Base-by-base conservation (phyloP, 2,888 invertebrate genomes). In the Tipula confusa region DNA sequence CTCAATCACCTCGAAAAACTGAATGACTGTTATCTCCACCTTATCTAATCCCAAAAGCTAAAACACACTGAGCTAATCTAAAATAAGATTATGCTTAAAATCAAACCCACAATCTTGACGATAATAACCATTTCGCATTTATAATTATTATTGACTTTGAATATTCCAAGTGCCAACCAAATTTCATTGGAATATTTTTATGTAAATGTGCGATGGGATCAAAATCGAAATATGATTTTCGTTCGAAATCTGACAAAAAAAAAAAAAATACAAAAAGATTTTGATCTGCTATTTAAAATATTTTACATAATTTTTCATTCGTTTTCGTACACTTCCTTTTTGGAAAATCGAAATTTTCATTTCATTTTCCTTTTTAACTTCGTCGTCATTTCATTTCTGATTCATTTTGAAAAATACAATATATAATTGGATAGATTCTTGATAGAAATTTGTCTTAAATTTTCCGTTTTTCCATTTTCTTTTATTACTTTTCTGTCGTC, bases 361-460 rank as follows among this genome's bases (percentile, higher is more conserved):
- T 48, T 48, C 48, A 9, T 64, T 64, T 64, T 24, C 2, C 7
- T 64, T 24, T 64, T 64, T 18, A 5, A n/a, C n/a, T 48, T 43
- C 7, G 7, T 64, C 64, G 64, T 64, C 64, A 13, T 64, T 43
- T 43, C 43, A 15, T 43, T 24, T 64, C 64, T 64, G 64, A 64
- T 64, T 64, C 24, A 64, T 24, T 24, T 64, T 64, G 64, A 24
- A 64, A 64, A 18, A 64, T 64, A 64, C 64, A 64, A 24, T 24
- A 64, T n/a, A n/a, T 64, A 64, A 64, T 64, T 64, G 64, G 64
- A 64, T 64, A 64, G 64, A 64, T 64, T 64, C 11, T 64, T 64
- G 64, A 64, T 24, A 18, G 64, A 24, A 64, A 64, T 64, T 64
- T 64, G 64, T 64, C 64, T 64, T 64, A 64, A n/a, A 24, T 64